Evolutionary conservation across 2,113 vertebrate species (phyloP), one percentile per base, ranked within the genome.

Genomic region (Zosterops lateralis): DNA sequence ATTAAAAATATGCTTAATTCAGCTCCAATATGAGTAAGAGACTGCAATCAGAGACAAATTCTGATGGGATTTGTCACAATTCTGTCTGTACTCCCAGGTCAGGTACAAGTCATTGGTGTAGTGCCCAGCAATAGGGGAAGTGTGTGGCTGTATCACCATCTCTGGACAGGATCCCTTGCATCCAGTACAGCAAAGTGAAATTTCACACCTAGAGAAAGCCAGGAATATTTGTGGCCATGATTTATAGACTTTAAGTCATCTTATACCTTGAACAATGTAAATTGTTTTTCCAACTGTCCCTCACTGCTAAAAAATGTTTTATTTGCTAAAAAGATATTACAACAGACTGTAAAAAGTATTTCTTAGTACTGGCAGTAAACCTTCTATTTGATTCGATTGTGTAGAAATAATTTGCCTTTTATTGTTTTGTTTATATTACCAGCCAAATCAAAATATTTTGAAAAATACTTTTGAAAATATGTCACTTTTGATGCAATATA

Each of bases 381-480:
- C 4, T 66, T 80, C 45, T 32, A 65, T 45, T 91, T 81, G 7
- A 50, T 76, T 70, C 70, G 22, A 53, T 71, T 9, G 4, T 25
- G 11, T 38, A 31, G n/a, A 90, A 78, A 8, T 25, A 26, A 82
- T 83, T 62, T 79, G 12, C 7, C 15, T 60, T 60, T 89, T 77
- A 70, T 10, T 72, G 16, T 60, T 91, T 89, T 88, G 6, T 14
- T 93, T 94, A 50, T 19, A 31, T 60, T 87, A 53, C 19, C 22
- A 65, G n/a, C 21, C 26, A 74, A 92, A 92, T 31, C 2, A 75
- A 87, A 78, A 78, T 31, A 38, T 58, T 89, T 70, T 86, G 10
- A 47, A 80, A 82, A 72, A 72, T 25, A 34, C 47, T 83, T 78
- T 85, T 31, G 45, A 72, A 92, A 93, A 77, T 17, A 34, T 32